Base-by-base conservation (phyloP, 2,888 invertebrate genomes). In the Ecdyonurus torrentis region DNA sequence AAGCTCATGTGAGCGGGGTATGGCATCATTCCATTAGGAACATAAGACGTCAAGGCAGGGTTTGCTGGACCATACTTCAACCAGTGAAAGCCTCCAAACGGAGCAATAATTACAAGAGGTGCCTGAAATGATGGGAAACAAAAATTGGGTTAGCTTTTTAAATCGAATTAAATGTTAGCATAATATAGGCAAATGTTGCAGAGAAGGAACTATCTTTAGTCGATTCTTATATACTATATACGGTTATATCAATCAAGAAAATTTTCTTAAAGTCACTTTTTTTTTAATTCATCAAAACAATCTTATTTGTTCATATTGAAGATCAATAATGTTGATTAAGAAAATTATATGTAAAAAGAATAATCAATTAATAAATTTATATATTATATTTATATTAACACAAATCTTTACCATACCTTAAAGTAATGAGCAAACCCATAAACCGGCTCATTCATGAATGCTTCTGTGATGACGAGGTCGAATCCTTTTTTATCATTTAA, bases 401-500 rank as follows among this genome's bases (percentile, higher is more conserved):
- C n/a, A n/a, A n/a, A n/a, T n/a, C n/a, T n/a, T n/a, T n/a, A 37
- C 5, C 22, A 10, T 20, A 55, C 55, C 23, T 76, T 73, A 65
- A 78, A 78, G 68, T 79, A 78, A 64, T 78, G 72, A 0, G 79
- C 76, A 10, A 80, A 67, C 10, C 77, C 78, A 60, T 64, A 70
- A 1, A 75, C 67, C 5, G 78, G 78, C 66, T 81, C 81, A 67
- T 76, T 77, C 23, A 78, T 68, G 67, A 79, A 78, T 55, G 76
- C 71, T 67, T 80, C 79, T 1, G 77, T 73, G 5, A 80, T 74
- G 1, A 80, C 74, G 10, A 80, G 68, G 66, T 80, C 80, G 62
- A 77, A 74, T n/a, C 70, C 68, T 61, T 75, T 69, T 59, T 76
- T 72, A 0, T 19, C 61, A n/a, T 66, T 62, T 2, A 66, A 58